Conservation (phyloP, 2,113 vertebrate species). For the Mesoclemmys tuberculata region DNA sequence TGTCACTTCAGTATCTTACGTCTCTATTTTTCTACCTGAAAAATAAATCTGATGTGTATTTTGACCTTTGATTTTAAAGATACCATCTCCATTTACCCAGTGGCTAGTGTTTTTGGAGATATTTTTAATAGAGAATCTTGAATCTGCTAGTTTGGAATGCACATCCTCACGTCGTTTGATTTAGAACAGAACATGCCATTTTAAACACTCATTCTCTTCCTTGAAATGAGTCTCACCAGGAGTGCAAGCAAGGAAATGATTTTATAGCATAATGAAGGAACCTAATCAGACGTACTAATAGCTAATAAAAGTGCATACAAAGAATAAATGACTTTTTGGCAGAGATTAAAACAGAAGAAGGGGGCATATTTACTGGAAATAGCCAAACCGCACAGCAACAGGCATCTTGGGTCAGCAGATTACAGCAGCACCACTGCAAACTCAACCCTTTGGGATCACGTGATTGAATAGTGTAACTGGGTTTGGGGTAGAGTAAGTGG, state of each 20-base stretch:
- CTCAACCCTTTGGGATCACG: not conserved
- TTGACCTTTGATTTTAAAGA: not conserved
- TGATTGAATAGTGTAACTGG: not conserved
- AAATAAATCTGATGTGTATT: not conserved
- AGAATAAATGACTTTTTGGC: not conserved
- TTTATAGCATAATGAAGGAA: not conserved
- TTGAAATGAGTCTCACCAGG: not conserved
- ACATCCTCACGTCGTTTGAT: not conserved
- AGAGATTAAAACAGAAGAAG: not conserved
- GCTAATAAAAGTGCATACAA: not conserved
- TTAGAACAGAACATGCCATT: not conserved
- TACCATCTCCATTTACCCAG: not conserved
- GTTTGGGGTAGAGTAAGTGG: not conserved
- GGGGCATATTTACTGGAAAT: not conserved
- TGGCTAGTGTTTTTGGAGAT: not conserved
- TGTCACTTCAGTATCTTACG: not conserved
- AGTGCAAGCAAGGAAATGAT: not conserved
- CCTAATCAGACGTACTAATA: not conserved
- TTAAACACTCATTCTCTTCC: not conserved
- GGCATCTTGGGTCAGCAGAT: not conserved
- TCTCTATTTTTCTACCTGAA: not conserved
- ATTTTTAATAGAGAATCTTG: not conserved
- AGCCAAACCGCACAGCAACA: not conserved
- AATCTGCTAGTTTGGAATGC: not conserved
- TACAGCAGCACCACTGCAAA: slow-evolving; percentile 11